These are phyloP conservation scores for Lathronympha strigana DNA, from an alignment of 2,888 invertebrate species.

Conservation along the genomic window DNA sequence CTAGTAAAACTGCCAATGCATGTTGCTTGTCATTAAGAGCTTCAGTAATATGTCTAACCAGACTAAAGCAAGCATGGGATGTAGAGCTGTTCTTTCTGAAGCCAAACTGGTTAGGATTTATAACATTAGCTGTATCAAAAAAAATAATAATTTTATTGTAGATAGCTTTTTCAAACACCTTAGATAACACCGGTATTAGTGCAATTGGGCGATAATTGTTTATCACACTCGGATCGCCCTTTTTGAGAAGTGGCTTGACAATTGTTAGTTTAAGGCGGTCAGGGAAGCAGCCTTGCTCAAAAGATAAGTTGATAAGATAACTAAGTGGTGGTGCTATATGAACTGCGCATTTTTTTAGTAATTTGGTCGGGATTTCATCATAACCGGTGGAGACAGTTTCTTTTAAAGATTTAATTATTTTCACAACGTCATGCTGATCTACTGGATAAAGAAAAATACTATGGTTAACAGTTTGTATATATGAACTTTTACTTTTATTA, in stretches of 20 bases:
- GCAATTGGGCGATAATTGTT: neutral
- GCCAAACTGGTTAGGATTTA: too few relatives aligned
- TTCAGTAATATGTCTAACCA: neutral
- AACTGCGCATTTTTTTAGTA: neutral
- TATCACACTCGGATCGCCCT: neutral
- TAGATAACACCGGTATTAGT: neutral
- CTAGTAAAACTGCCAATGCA: neutral
- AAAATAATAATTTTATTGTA: neutral
- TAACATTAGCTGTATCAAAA: neutral
- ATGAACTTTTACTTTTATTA: neutral
- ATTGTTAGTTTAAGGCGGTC: neutral
- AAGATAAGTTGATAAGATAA: neutral
- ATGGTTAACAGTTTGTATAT: neutral
- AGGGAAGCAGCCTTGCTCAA: conserved; percentile 3
- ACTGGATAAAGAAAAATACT: neutral
- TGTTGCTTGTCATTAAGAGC: neutral
- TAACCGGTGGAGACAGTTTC: neutral
- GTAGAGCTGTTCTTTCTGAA: neutral
- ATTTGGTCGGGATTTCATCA: neutral
- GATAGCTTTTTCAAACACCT: neutral
- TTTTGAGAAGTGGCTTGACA: neutral
- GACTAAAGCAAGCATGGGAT: neutral
- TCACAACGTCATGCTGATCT: neutral
- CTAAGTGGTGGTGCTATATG: neutral
- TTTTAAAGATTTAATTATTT: neutral